phyloP scores from a whole-genome alignment of 2,113 vertebrate genomes.

The Amblyornis subalaris region DNA sequence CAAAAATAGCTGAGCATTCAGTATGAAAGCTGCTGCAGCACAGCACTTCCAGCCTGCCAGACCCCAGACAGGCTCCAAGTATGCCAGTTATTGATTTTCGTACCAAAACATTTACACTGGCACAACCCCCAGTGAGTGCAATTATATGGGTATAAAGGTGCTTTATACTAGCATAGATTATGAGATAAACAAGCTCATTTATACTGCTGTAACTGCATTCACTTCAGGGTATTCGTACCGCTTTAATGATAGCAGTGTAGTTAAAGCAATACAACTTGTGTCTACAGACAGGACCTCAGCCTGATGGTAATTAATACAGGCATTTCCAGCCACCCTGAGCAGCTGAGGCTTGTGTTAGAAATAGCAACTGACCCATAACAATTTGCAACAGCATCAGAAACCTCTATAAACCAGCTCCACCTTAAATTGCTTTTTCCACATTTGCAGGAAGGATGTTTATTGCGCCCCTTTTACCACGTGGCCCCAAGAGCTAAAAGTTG shows the following conservation, averaged over 20 bases:
- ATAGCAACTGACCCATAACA: constrained; percentile 30
- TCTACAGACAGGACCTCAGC: neutral
- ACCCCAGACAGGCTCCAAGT: neutral
- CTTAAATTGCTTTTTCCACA: constrained; percentile 11
- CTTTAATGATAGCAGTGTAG: neutral
- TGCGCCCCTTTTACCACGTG: neutral
- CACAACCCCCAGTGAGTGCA: neutral
- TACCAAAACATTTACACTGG: constrained; percentile 46
- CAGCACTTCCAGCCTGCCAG: neutral
- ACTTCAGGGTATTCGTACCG: neutral
- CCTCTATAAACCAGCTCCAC: neutral
- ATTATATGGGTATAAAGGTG: constrained; percentile 31
- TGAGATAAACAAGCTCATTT: constrained; percentile 30
- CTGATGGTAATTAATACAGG: constrained; percentile 35
- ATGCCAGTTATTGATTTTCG: constrained; percentile 6
- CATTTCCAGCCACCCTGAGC: constrained; percentile 32
- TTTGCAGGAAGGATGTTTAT: neutral
- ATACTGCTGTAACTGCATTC: neutral
- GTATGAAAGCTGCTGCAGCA: neutral
- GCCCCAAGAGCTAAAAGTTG: constrained; percentile 36
- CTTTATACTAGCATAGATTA: constrained; percentile 22
- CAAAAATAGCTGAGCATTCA: constrained; percentile 1
- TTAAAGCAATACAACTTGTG: constrained; percentile 15
- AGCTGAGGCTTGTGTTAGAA: constrained; percentile 23
- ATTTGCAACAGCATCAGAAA: constrained; percentile 15